Conservation (phyloP, 2,113 vertebrate genomes). For the Pelecanus crispus region DNA sequence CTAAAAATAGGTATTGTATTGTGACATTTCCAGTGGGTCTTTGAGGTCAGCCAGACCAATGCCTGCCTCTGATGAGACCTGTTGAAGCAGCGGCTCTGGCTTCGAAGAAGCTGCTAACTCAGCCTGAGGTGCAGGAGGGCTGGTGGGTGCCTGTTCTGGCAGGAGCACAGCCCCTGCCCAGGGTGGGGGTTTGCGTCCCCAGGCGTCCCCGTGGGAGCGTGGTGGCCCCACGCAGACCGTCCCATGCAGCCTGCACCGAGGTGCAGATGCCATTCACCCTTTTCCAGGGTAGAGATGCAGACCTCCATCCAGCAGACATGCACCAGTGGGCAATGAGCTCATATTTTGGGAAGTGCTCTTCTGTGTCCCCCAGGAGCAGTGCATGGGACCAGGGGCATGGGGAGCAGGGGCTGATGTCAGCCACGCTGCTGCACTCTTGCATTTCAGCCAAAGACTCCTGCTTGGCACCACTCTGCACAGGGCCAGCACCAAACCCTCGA, state of each 20-base stretch:
- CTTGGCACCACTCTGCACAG: not conserved
- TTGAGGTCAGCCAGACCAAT: not conserved
- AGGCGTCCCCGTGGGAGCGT: accelerated
- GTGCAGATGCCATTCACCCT: not conserved
- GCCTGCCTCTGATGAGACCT: not conserved
- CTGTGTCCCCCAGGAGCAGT: not conserved
- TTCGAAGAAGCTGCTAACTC: not conserved
- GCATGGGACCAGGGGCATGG: accelerated
- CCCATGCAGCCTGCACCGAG: not conserved
- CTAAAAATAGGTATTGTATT: not conserved
- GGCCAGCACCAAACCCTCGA: not conserved
- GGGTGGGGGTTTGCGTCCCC: not conserved
- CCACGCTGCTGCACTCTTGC: not conserved
- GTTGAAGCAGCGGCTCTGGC: not conserved
- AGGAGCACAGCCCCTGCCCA: not conserved
- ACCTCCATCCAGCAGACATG: accelerated
- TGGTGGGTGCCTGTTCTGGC: not conserved
- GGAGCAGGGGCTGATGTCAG: not conserved
- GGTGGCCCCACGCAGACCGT: not conserved
- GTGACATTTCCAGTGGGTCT: not conserved
- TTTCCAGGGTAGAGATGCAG: not conserved
- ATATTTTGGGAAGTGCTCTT: not conserved
- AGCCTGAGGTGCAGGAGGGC: accelerated
- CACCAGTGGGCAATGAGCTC: accelerated
- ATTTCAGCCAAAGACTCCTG: not conserved